Evolutionary conservation across 2,888 invertebrate species (phyloP), one percentile per base, ranked within the genome.

Genomic region (Macaria notata): DNA sequence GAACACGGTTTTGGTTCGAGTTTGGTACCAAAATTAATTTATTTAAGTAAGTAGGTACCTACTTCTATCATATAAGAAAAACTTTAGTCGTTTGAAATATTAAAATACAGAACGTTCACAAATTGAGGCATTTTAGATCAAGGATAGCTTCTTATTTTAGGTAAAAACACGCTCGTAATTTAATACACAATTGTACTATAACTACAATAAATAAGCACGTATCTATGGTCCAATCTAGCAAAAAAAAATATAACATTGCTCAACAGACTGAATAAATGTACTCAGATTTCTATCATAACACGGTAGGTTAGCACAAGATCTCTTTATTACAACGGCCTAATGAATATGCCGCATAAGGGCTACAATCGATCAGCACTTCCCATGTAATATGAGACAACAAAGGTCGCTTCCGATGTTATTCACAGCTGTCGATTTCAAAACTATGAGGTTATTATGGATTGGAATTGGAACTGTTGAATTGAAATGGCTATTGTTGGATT

Each of bases 301-400:
- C 46, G 42, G 46, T 42, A 45, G 39, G 36, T 19, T 49, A 38
- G 56, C 47, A 46, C 50, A 51, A 51, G 8, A 38, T 3, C 44
- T 31, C 29, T 31, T 36, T 31, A 41, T 7, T 30, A 38, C 19
- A 8, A 42, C 29, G 31, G 39, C 49, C 41, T 47, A 54, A 59
- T 50, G 5, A 43, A 31, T 43, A 30, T 39, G 29, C 0, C 3
- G 4, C 44, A 46, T 45, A 54, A 45, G 47, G 54, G 44, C 30
- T 33, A 48, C 36, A 50, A 47, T 51, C 31, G 4, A 33, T 44
- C 9, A 7, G 4, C 52, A 57, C 54, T 31, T 64, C 56, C 60
- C 55, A 63, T 63, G 81, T 79, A 80, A 82, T 81, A 79, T 77
- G 76, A 83, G 73, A 75, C 78, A 80, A 84, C 82, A 81, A 78